These are phyloP conservation scores for Hypotaenidia okinawae DNA, from an alignment of 2,797 vertebrate genomes.

Conservation along the genomic window DNA sequence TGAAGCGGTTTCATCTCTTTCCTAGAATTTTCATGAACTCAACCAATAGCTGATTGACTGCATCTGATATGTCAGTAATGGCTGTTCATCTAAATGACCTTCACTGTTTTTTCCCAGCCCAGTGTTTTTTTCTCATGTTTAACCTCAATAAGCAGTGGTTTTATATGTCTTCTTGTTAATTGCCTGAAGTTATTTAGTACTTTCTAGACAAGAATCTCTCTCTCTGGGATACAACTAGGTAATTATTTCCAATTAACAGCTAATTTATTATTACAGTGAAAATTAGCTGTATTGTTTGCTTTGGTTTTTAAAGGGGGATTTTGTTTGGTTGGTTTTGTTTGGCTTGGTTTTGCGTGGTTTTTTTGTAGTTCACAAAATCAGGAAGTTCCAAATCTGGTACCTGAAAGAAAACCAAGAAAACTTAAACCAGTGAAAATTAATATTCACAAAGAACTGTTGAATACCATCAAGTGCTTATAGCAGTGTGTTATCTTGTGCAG, in stretches of 20 bases:
- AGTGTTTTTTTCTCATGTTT: background rate
- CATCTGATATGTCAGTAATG: background rate
- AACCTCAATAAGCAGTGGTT: background rate
- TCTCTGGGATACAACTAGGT: background rate
- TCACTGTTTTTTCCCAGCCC: background rate
- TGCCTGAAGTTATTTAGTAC: background rate
- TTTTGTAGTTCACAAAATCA: background rate
- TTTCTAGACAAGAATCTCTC: background rate
- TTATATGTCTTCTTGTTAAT: background rate
- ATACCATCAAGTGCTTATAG: background rate
- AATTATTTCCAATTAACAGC: slow-evolving; percentile 2
- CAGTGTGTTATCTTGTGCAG: background rate
- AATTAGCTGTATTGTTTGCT: background rate
- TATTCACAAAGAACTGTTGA: background rate
- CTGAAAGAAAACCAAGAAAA: background rate
- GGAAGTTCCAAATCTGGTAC: background rate
- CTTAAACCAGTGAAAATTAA: background rate
- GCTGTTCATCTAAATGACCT: background rate
- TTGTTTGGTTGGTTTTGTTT: background rate
- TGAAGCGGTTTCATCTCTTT: background rate
- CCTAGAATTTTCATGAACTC: background rate
- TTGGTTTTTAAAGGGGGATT: background rate
- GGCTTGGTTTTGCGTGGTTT: too few relatives aligned
- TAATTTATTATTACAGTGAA: background rate
- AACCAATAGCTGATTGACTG: background rate